phyloP scores from a whole-genome alignment of 1,140 invertebrate species.

The Atta texana region DNA sequence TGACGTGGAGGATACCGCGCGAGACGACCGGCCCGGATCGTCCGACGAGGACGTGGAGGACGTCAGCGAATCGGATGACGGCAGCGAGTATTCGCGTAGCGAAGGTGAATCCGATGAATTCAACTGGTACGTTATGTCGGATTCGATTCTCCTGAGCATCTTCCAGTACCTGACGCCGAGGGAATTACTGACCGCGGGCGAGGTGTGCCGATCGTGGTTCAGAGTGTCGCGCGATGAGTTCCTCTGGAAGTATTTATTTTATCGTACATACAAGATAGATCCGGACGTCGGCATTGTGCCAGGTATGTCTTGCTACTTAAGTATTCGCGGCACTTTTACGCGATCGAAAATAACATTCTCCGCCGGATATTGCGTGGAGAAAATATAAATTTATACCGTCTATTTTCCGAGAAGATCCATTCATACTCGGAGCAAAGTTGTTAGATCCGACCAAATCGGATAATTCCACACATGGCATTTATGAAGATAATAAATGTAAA shows the following conservation, averaged over 20 bases:
- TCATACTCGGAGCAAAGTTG: not conserved
- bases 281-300: constrained; percentile 88
- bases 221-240: constrained; percentile 89
- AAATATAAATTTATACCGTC: not conserved
- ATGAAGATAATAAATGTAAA: not conserved
- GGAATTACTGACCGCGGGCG: constrained; percentile 87
- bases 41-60: constrained; percentile 53
- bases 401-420: not conserved
- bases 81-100: not conserved
- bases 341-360: constrained; percentile 39
- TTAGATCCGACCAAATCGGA: not conserved
- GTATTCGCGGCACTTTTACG: constrained; percentile 31
- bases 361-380: not conserved
- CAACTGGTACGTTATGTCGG: constrained; percentile 89
- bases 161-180: constrained; percentile 88
- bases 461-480: not conserved
- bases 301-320: constrained; percentile 84
- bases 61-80: constrained; percentile 37
- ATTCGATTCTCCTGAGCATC: constrained; percentile 90
- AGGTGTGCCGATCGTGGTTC: constrained; percentile 88
- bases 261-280: constrained; percentile 89
- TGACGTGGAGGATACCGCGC: constrained; percentile 38
- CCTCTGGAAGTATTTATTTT: constrained; percentile 90
- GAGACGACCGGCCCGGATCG: not conserved
- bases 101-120: constrained; percentile 60